These are phyloP conservation scores for Meles meles DNA, from an alignment of 2,113 vertebrate genomes.

Conservation along the genomic window DNA sequence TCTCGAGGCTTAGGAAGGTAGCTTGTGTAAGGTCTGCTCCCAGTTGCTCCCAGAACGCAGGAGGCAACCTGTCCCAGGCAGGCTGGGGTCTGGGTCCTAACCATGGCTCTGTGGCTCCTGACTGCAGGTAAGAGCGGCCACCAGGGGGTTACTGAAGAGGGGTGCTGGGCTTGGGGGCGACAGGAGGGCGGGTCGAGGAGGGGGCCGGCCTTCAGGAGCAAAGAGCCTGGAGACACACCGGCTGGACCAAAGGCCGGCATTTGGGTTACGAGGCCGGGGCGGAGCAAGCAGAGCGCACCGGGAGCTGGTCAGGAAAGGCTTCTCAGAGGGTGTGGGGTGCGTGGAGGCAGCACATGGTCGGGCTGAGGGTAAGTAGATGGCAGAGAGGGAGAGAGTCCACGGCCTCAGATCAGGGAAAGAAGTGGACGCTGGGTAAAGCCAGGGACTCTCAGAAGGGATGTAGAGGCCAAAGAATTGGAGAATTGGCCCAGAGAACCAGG, in stretches of 20 bases:
- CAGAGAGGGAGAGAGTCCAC: neutral
- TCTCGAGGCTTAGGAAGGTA: neutral
- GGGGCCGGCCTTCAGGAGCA: neutral
- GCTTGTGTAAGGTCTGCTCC: neutral
- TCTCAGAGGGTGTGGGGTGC: neutral
- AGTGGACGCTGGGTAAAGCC: neutral
- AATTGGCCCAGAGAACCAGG: neutral
- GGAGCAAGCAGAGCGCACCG: neutral
- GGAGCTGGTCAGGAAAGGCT: neutral
- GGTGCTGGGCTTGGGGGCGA: neutral
- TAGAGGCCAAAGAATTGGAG: neutral
- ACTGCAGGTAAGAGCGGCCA: neutral
- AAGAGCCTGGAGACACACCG: rapidly evolving
- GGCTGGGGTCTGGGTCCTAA: neutral
- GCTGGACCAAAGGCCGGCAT: rapidly evolving
- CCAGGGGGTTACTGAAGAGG: neutral
- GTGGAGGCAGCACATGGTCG: neutral
- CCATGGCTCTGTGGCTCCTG: neutral
- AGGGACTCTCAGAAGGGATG: neutral
- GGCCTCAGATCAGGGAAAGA: neutral
- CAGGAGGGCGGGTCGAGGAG: neutral
- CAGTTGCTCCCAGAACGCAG: neutral
- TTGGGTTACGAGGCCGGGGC: neutral
- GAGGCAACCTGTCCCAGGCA: neutral
- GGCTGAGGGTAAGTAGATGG: neutral